These are phyloP conservation scores for Acestrorhynchus altus DNA, from an alignment of 2,797 vertebrate genomes.

Conservation along the genomic window DNA sequence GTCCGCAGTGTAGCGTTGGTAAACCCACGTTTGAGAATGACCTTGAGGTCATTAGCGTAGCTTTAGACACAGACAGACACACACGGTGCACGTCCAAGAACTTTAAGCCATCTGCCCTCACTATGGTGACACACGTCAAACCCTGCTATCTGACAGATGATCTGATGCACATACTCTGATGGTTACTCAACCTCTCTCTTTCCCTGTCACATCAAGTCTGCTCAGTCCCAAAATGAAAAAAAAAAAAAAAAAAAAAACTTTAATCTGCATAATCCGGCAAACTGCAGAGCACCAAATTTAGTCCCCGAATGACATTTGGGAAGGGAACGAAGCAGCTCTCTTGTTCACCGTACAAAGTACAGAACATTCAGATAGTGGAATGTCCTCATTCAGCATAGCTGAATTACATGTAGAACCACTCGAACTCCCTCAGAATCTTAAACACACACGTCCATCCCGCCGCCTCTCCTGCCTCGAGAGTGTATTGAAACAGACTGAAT, in stretches of 20 bases:
- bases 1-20: slow-evolving; percentile 36
- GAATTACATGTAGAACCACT: slow-evolving; percentile 25
- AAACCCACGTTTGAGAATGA: slow-evolving; percentile 36
- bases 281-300: slow-evolving; percentile 25
- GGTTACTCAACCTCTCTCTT: background rate
- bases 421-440: slow-evolving; percentile 50
- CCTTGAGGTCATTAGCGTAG: slow-evolving; percentile 46
- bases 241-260: slow-evolving; percentile 27
- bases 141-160: background rate
- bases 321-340: background rate
- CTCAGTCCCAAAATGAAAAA: slow-evolving; percentile 21
- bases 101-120: slow-evolving; percentile 1
- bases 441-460: slow-evolving; percentile 43
- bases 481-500: slow-evolving; percentile 34
- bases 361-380: slow-evolving; percentile 19
- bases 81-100: slow-evolving; percentile 8
- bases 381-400: background rate
- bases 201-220: slow-evolving; percentile 7
- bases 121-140: slow-evolving; percentile 12
- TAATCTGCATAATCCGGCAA: slow-evolving; percentile 59
- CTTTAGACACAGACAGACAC: slow-evolving; percentile 27
- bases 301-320: slow-evolving; percentile 24
- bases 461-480: slow-evolving; percentile 5
- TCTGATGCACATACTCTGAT: slow-evolving; percentile 2
- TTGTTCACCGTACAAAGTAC: background rate